Base-by-base conservation (phyloP, 2,888 invertebrate species). In the Pseudococcus jackbeardsleyi region DNA sequence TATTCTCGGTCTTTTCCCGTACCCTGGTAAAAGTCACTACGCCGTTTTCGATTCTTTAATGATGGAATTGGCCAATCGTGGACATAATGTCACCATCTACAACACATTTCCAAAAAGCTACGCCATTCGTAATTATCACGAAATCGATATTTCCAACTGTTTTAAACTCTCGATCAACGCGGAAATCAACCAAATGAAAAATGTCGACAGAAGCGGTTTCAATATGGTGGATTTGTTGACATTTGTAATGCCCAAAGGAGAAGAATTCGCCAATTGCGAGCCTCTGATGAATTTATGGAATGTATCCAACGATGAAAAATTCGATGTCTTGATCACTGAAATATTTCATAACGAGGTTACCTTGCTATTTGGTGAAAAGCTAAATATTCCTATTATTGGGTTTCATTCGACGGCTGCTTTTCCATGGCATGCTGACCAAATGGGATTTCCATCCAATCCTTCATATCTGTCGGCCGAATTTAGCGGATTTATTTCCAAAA, bases 301-400 rank as follows among this genome's bases (percentile, higher is more conserved):
- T 0, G n/a, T 12, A 4, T 26, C 86, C 4, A 33, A 3, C 1
- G 26, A 33, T 33, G 72, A 42, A 17, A n/a, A 39, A 19, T 88
- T 42, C 90, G 95, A 96, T 91, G 91, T 96, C 0, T 92, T 95
- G 9, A 91, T 96, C 0, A 92, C 94, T 88, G 96, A 96, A 91
- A 93, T 93, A 88, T 96, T 96, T 91, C 95, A 95, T 19, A 84
- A 5, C 85, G 95, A 96, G 90, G 95, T 96, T 91, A 94, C 94
- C 91, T 91, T 95, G 90, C 94, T 94, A 0, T 91, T 96, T 48
- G 94, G 94, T 0, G 92, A 95, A 90, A 93, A 94, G 90, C 48
- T 86, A 72, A 26, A 26, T 19, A 19, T 77, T 19, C 86, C 86
- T 7, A 46, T 77, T 0, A 92, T 95, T 0, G 92, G 92, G 0